Conservation (phyloP, 2,888 invertebrate species). For the Sericinus montela region DNA sequence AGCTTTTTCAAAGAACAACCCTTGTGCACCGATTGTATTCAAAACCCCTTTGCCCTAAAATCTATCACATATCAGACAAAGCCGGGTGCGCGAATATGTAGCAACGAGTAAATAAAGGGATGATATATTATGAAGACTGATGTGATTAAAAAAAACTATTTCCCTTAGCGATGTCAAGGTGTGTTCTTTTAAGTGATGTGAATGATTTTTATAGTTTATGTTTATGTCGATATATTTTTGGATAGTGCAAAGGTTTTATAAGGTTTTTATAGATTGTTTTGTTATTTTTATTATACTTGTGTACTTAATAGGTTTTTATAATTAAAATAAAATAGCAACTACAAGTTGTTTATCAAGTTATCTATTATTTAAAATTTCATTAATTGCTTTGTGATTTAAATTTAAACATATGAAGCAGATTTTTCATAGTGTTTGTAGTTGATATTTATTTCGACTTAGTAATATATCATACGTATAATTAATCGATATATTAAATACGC, state of each 20-base stretch:
- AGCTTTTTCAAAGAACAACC: slow-evolving; percentile 23
- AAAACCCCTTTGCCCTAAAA: slow-evolving; percentile 45
- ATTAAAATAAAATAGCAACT: no score
- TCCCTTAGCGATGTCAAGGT: slow-evolving; percentile 74
- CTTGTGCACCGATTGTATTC: slow-evolving; percentile 38
- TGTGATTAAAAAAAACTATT: slow-evolving; percentile 73
- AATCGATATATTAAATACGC: slow-evolving; percentile 3
- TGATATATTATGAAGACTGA: slow-evolving; percentile 72
- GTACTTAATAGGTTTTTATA: no score
- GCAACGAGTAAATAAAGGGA: slow-evolving; percentile 71
- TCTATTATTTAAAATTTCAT: no score
- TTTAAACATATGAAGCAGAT: no score
- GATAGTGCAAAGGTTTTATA: no score
- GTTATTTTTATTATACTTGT: no score
- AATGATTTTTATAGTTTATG: background rate
- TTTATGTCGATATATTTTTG: background rate
- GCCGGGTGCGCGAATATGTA: slow-evolving; percentile 71
- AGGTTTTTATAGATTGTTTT: no score
- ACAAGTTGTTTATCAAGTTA: no score
- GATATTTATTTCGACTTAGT: background rate
- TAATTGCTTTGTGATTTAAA: no score
- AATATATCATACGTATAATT: no score
- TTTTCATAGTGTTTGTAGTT: no score
- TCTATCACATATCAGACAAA: slow-evolving; percentile 49
- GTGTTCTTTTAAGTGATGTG: slow-evolving; percentile 55